A percentile compares a stretch with the other conserved stretches of the same genome.
Conservation (phyloP, 2,113 vertebrate genomes). For the Catagonus wagneri region DNA sequence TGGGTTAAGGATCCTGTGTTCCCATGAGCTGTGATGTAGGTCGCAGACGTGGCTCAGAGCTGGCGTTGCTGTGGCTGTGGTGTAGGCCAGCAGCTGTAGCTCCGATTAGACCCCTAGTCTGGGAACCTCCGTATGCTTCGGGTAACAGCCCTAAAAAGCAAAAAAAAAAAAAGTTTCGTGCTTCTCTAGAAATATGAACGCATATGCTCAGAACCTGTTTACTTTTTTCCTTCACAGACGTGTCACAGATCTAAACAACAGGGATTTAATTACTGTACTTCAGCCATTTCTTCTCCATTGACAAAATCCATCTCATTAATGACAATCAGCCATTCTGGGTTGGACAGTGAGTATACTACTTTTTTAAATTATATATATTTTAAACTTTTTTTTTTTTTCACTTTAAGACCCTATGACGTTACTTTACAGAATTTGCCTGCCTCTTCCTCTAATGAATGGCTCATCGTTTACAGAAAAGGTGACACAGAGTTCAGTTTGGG, state of each 20-base stretch:
- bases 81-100: too few relatives aligned
- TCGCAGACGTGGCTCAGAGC: too few relatives aligned
- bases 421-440: background rate
- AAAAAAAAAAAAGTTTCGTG: background rate
- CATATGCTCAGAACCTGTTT: conserved; percentile 16
- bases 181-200: background rate
- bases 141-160: too few relatives aligned
- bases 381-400: background rate
- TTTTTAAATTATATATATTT: background rate
- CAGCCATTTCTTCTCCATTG: conserved; percentile 89
- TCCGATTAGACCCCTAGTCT: too few relatives aligned
- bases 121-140: too few relatives aligned
- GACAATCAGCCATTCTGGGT: conserved; percentile 93
- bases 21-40: too few relatives aligned
- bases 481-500: background rate
- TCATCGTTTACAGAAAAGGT: background rate
- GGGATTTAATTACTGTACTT: conserved; percentile 89
- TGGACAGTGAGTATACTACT: conserved; percentile 92
- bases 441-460: conserved; percentile 39
- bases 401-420: background rate
- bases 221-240: conserved; percentile 77
- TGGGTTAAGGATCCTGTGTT: too few relatives aligned
- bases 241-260: conserved; percentile 81
- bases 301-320: conserved; percentile 97
- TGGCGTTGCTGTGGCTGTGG: too few relatives aligned